Conservation (phyloP, 1,140 invertebrate species). For the Cotesia vestalis region DNA sequence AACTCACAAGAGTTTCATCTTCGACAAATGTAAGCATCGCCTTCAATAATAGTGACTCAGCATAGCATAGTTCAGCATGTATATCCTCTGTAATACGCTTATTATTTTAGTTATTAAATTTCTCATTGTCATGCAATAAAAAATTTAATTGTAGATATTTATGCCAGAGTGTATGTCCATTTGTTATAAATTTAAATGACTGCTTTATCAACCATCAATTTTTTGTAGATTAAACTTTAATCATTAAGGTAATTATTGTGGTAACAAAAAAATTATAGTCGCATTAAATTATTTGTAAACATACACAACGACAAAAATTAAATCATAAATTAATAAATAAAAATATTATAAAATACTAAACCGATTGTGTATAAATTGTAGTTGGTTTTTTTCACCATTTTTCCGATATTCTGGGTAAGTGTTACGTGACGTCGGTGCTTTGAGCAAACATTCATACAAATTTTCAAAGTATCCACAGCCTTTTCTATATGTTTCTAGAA, state of each 20-base stretch:
- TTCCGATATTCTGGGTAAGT: constrained; percentile 80
- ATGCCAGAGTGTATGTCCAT: too few species aligned
- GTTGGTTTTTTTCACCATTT: constrained; percentile 81
- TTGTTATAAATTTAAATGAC: too few species aligned
- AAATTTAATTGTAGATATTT: too few species aligned
- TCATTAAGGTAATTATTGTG: too few species aligned
- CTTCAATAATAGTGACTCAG: constrained; percentile 87
- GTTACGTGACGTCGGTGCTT: constrained; percentile 76
- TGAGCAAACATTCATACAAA: constrained; percentile 81
- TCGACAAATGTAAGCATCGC: constrained; percentile 92
- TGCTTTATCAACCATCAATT: too few species aligned
- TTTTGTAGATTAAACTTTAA: too few species aligned
- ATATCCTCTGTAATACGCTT: constrained; percentile 76
- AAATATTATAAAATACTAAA: constrained; percentile 54
- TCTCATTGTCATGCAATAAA: not conserved
- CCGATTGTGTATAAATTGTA: constrained; percentile 80
- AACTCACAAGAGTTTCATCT: constrained; percentile 92
- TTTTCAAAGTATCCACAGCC: constrained; percentile 77
- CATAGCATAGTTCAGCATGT: constrained; percentile 95
- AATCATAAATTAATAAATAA: not conserved
- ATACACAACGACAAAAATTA: not conserved
- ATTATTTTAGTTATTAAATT: constrained; percentile 44
- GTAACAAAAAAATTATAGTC: too few species aligned
- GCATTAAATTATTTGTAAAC: not conserved
- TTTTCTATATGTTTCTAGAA: constrained; percentile 74